Conservation (phyloP, 2,113 vertebrate genomes). For the Macrotis lagotis region DNA sequence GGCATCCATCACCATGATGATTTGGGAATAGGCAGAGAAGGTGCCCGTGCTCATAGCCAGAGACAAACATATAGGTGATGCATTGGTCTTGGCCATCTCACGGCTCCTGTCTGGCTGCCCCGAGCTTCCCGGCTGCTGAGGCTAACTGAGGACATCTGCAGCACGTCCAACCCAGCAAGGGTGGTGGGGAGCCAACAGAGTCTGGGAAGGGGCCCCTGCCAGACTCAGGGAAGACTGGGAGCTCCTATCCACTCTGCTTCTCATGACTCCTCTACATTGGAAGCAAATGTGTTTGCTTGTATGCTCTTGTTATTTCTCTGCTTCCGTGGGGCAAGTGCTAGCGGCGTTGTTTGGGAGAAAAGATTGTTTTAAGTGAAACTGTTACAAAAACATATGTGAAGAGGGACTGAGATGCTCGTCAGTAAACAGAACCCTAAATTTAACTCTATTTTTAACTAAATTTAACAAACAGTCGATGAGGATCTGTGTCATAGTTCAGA, state of each 20-base stretch:
- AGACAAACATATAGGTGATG: accelerated
- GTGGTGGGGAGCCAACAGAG: no score
- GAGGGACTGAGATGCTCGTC: not conserved
- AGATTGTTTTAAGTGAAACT: not conserved
- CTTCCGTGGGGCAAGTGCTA: accelerated
- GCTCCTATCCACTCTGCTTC: not conserved
- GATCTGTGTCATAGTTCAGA: no score
- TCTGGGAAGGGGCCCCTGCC: not conserved
- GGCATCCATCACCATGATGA: no score
- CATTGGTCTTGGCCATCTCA: not conserved
- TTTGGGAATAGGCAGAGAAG: not conserved
- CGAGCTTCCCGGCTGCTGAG: not conserved
- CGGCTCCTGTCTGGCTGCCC: not conserved
- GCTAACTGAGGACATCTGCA: not conserved
- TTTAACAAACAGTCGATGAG: not conserved
- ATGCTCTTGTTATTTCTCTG: accelerated
- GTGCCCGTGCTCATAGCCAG: not conserved
- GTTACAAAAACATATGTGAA: accelerated
- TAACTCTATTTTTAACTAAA: no score
- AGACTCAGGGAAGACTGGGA: not conserved
- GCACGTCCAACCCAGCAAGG: not conserved
- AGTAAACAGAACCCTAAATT: not conserved
- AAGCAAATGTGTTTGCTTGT: accelerated
- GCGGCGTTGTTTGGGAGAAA: not conserved
- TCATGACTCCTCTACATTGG: not conserved